Percentiles rank a stretch among this genome's conserved stretches.
These are phyloP conservation scores for Anisognathus igniventris DNA, from an alignment of 2,797 vertebrate genomes.

Conservation along the genomic window DNA sequence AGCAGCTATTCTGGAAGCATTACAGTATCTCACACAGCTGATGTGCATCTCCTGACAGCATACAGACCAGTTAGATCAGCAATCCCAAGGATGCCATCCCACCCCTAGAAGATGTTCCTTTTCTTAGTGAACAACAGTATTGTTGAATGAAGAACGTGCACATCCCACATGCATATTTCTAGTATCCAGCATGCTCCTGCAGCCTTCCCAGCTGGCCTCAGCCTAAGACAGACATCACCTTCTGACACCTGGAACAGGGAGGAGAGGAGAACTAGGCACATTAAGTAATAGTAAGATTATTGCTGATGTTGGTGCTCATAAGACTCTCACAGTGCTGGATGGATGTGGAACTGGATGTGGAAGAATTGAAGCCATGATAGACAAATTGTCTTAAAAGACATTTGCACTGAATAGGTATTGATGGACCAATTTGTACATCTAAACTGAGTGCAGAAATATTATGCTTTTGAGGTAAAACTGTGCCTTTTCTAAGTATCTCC, in stretches of 20 bases:
- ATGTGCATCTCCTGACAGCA: background rate
- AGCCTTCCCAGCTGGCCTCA: background rate
- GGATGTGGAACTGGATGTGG: background rate
- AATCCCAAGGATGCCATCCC: background rate
- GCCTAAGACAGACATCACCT: background rate
- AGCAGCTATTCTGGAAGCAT: background rate
- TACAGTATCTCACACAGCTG: background rate
- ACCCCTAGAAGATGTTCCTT: background rate
- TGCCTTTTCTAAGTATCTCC: background rate
- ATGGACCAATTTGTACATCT: background rate
- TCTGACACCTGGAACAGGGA: background rate
- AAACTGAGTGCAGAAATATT: background rate
- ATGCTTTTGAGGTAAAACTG: background rate
- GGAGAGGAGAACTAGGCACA: background rate
- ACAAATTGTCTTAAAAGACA: background rate
- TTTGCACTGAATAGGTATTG: background rate
- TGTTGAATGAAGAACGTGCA: background rate
- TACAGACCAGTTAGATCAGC: background rate
- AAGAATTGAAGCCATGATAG: background rate
- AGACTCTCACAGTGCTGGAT: background rate
- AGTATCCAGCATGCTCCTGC: rapidly evolving
- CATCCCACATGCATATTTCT: background rate
- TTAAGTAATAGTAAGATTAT: background rate
- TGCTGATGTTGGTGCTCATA: background rate
- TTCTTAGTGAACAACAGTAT: background rate